Evolutionary conservation across 2,888 invertebrate genomes (phyloP), one percentile per base, ranked within the genome.

Genomic region (Scaptomyza flava): DNA sequence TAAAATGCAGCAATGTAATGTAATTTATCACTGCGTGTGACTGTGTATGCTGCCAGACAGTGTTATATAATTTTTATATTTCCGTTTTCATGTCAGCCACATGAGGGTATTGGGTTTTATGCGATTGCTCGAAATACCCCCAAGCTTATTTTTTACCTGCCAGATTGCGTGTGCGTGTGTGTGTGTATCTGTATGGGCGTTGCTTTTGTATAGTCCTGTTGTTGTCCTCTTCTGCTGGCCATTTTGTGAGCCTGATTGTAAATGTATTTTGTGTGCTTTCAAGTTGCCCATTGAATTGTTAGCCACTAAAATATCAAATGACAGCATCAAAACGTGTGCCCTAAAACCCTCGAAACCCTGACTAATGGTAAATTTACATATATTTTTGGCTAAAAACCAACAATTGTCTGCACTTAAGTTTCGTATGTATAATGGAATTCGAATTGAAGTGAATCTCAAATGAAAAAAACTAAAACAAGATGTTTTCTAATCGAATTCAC

Each of bases 1-100:
- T 82, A 78, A 82, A 82, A 82, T 82, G 77, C 82, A 77, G 72
- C 64, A 59, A 38, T 46, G 50, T 50, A 67, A 68, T 72, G 57
- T 77, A 77, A 82, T 82, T 82, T 82, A 85, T 82, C 75, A 79
- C 63, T 66, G 36, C 27, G 33, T 6, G 48, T 34, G 23, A 9
- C 27, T 23, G 46, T 46, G 46, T 45, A 33, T 14, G 31, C n/a
- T 51, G 33, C 9, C 56, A 48, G 36, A 42, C 56, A 60, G 45
- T 69, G 58, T 43, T 60, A 51, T 75, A 51, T 52, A 67, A 54
- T 60, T 70, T 74, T 71, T 68, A 59, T 75, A 65, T 71, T 75
- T 68, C 59, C 67, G 30, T 71, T 71, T 64, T 59, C 62, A 61
- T 48, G 65, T 52, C 58, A 27, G 12, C 54, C 59, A 59, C 57